phyloP scores from a whole-genome alignment of 2,888 invertebrate genomes.

The Drosophila mimetica region DNA sequence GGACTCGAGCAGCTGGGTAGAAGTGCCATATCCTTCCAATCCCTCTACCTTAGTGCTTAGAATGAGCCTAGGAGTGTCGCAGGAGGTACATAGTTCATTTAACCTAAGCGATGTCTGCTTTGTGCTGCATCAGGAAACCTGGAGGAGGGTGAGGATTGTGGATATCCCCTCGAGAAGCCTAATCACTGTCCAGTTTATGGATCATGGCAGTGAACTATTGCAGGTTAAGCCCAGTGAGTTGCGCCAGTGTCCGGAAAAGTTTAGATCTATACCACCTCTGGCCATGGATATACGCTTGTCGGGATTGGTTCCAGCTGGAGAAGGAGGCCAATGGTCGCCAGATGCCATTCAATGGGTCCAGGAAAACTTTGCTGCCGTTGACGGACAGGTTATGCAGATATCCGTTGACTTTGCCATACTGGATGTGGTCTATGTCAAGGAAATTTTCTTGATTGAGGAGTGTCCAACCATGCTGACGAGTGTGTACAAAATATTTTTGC shows the following conservation, averaged over 20 bases:
- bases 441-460: conserved; percentile 47
- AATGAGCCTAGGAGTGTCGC: conserved; percentile 29
- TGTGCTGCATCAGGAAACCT: conserved; percentile 1
- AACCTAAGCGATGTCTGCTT: conserved; percentile 49
- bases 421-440: conserved; percentile 35
- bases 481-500: conserved; percentile 22
- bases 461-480: conserved; percentile 41
- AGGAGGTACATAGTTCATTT: neutral
- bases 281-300: conserved; percentile 52
- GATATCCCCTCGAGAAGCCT: conserved; percentile 15
- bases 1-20: conserved; percentile 28
- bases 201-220: conserved; percentile 42
- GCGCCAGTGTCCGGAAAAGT: conserved; percentile 37
- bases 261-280: conserved; percentile 23
- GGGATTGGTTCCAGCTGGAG: conserved; percentile 22
- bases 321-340: conserved; percentile 14
- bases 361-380: neutral
- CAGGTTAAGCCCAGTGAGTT: conserved; percentile 24
- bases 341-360: conserved; percentile 28
- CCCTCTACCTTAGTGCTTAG: conserved; percentile 7
- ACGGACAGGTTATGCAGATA: conserved; percentile 45
- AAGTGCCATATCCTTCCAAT: neutral
- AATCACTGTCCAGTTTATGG: conserved; percentile 53
- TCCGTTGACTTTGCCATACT: conserved; percentile 44
- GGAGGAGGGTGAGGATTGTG: conserved; percentile 54